phyloP scores from a whole-genome alignment of 2,888 invertebrate species.

The Orchesellides sinensis region DNA sequence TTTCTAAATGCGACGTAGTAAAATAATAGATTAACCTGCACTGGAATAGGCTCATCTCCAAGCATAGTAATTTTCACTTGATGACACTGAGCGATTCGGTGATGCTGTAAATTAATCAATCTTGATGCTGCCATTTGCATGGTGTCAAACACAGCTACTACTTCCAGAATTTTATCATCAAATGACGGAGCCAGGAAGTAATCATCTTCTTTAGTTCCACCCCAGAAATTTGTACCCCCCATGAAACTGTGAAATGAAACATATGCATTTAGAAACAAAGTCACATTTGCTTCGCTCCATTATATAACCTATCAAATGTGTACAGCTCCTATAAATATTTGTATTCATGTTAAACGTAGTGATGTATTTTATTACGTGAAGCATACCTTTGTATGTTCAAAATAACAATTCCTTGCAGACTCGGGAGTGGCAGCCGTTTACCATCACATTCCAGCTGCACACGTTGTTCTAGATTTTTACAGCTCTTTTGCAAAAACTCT shows the following conservation, averaged over 20 bases:
- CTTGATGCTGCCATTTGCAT: constrained; percentile 98
- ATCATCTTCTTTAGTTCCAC: constrained; percentile 93
- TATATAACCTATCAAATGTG: too few relatives aligned
- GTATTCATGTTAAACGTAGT: too few relatives aligned
- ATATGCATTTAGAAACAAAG: too few relatives aligned
- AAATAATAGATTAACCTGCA: constrained; percentile 73
- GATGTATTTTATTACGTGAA: too few relatives aligned
- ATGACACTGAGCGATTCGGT: constrained; percentile 97
- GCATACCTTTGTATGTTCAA: constrained; percentile 94
- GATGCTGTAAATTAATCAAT: constrained; percentile 96
- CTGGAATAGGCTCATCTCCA: constrained; percentile 79
- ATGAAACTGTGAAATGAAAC: too few relatives aligned
- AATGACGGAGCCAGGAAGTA: constrained; percentile 95
- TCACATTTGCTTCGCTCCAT: too few relatives aligned
- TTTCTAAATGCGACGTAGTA: too few relatives aligned
- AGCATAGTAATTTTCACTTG: constrained; percentile 97
- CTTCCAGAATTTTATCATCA: constrained; percentile 97
- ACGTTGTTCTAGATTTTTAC: constrained; percentile 96
- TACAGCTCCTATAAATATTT: too few relatives aligned
- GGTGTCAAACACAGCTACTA: constrained; percentile 97
- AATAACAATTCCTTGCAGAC: constrained; percentile 97
- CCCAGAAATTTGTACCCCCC: constrained; percentile 99
- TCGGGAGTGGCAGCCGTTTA: constrained; percentile 94
- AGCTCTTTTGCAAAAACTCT: constrained; percentile 86
- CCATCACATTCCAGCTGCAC: constrained; percentile 98